Evolutionary conservation across 2,888 invertebrate genomes (phyloP).

Genomic region (Frankliniella fusca): DNA sequence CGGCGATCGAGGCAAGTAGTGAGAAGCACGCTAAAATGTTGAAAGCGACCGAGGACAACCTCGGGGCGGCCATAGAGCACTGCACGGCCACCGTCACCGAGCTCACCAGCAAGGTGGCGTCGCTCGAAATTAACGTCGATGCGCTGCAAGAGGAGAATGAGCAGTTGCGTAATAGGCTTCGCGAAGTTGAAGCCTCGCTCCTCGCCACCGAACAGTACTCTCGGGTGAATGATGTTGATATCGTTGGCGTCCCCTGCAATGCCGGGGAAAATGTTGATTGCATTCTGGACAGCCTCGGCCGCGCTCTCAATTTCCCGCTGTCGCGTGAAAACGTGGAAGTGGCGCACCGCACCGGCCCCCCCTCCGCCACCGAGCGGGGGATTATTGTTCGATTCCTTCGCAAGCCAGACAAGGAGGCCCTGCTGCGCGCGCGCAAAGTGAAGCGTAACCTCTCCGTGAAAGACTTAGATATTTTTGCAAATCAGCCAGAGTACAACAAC

Average conservation of each 20-base stretch:
- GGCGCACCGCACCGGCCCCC: not conserved
- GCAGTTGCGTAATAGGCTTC: not conserved
- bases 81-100: not conserved
- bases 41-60: not conserved
- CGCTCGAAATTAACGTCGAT: not conserved
- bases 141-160: not conserved
- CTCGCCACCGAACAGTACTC: not conserved
- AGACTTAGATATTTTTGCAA: not conserved
- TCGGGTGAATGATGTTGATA: not conserved
- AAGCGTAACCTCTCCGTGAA: not conserved
- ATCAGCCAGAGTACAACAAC: too few relatives aligned
- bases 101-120: not conserved
- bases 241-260: not conserved
- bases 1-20: not conserved
- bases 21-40: not conserved
- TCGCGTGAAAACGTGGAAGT: not conserved
- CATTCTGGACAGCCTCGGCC: not conserved
- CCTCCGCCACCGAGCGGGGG: too few relatives aligned
- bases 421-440: not conserved
- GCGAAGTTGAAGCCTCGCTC: not conserved
- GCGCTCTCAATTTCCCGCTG: not conserved
- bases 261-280: not conserved
- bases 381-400: too few relatives aligned
- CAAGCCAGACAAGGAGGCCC: not conserved
- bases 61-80: not conserved